Evolutionary conservation across 2,113 vertebrate genomes (phyloP).

Genomic region (Fukomys damarensis): DNA sequence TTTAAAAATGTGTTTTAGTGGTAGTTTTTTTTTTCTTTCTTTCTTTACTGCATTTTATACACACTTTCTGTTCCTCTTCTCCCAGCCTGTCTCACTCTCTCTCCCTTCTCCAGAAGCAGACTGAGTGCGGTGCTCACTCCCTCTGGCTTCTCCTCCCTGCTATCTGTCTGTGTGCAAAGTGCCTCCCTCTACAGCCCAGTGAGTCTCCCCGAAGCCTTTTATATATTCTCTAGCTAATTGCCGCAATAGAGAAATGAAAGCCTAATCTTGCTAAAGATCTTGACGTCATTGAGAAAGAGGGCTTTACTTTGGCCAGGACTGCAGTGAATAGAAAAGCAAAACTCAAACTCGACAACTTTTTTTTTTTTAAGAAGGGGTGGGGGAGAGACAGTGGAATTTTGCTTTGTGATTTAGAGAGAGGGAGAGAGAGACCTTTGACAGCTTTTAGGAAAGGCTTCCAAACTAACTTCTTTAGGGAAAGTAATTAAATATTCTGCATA

Average conservation of each 20-base stretch:
- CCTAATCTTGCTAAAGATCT: conserved; percentile 94
- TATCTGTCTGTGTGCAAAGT: conserved; percentile 88
- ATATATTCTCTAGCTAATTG: conserved; percentile 93
- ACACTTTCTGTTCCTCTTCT: conserved; percentile 82
- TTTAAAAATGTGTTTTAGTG: conserved; percentile 87
- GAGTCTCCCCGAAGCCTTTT: conserved; percentile 91
- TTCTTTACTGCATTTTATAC: conserved; percentile 82
- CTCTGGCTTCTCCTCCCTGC: conserved; percentile 81
- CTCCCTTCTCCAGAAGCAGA: conserved; percentile 59
- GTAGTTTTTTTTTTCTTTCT: conserved; percentile 49
- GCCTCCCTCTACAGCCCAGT: conserved; percentile 86
- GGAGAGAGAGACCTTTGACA: conserved; percentile 68
- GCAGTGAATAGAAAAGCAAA: conserved; percentile 91
- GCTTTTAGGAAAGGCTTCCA: conserved; percentile 82
- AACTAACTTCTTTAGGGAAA: conserved; percentile 81
- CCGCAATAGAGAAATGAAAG: conserved; percentile 93
- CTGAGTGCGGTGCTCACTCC: conserved; percentile 73
- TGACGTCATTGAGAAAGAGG: conserved; percentile 95
- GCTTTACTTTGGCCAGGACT: conserved; percentile 91
- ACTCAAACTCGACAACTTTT: conserved; percentile 89
- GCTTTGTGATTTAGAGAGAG: conserved; percentile 85
- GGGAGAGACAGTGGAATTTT: conserved; percentile 84
- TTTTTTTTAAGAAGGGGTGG: conserved; percentile 70
- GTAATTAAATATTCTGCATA: conserved; percentile 78
- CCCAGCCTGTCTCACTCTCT: conserved; percentile 73